A percentile compares a stretch with the other conserved stretches of the same genome.
Conservation (phyloP, 2,113 vertebrate genomes). For the Callocephalon fimbriatum region DNA sequence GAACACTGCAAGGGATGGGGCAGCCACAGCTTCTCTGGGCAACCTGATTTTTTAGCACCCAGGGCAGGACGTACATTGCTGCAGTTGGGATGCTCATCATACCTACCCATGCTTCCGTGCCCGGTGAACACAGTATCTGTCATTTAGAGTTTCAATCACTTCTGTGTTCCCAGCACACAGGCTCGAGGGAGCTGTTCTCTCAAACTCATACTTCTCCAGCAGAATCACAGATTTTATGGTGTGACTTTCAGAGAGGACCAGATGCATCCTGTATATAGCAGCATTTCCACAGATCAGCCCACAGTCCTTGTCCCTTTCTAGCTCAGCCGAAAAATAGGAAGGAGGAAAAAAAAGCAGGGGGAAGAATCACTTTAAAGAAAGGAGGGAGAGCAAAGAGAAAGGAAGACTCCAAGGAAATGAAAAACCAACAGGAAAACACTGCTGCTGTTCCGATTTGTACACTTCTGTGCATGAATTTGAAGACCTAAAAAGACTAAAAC, state of each 20-base stretch:
- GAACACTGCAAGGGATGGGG: not conserved
- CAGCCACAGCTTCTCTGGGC: not conserved
- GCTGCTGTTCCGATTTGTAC: not conserved
- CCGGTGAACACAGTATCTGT: not conserved
- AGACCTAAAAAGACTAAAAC: not conserved
- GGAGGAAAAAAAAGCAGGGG: not conserved
- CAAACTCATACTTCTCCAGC: not conserved
- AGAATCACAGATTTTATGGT: not conserved
- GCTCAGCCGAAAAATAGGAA: not conserved
- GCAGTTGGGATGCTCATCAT: not conserved
- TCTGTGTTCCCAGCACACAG: not conserved
- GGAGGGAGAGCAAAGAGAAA: not conserved
- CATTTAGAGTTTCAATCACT: not conserved
- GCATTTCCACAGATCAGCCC: constrained; percentile 28
- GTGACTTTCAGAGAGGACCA: not conserved
- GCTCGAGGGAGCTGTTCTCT: not conserved
- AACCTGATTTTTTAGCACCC: not conserved
- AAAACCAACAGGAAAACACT: not conserved
- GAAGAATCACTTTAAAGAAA: not conserved
- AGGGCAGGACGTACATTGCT: not conserved
- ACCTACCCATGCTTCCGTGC: not conserved
- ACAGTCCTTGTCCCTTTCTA: not conserved
- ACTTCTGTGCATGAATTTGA: not conserved
- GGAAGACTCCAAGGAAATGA: not conserved
- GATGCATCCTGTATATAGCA: constrained; percentile 42